Conservation (phyloP, 2,888 invertebrate genomes). For the Eupeodes luniger region DNA sequence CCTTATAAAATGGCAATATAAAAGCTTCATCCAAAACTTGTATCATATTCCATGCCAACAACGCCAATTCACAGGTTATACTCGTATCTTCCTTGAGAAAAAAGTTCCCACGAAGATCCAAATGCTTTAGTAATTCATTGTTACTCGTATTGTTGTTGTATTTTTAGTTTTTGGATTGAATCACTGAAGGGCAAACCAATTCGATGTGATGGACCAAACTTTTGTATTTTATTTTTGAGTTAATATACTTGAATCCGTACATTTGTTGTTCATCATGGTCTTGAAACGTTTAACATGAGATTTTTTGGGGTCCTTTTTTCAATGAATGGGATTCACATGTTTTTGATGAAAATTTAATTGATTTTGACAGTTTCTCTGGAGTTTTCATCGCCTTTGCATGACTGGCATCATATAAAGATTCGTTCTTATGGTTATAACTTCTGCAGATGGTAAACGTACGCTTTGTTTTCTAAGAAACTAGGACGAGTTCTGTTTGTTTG, state of each 20-base stretch:
- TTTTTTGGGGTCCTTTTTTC: not conserved
- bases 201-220: conserved; percentile 43
- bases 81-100: not conserved
- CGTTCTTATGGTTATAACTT: conserved; percentile 30
- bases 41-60: conserved; percentile 53
- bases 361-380: conserved; percentile 69
- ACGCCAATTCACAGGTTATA: conserved; percentile 15
- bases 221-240: conserved; percentile 22
- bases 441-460: conserved; percentile 26
- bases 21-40: conserved; percentile 26
- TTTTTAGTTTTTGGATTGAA: not conserved
- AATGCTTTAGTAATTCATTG: conserved; percentile 16
- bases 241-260: conserved; percentile 15
- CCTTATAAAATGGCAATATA: conserved; percentile 19
- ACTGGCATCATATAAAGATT: conserved; percentile 54
- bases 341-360: conserved; percentile 38
- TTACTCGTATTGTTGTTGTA: not conserved
- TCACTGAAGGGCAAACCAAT: conserved; percentile 43
- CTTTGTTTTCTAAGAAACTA: conserved; percentile 57
- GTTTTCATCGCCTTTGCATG: conserved; percentile 70
- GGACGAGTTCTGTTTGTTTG: conserved; percentile 2
- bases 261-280: not conserved
- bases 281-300: conserved; percentile 41
- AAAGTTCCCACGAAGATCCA: conserved; percentile 61
- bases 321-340: conserved; percentile 23